A percentile compares a stretch with the other conserved stretches of the same genome.
Evolutionary conservation across 2,797 vertebrate species (phyloP).

Genomic region (Lates japonicus): DNA sequence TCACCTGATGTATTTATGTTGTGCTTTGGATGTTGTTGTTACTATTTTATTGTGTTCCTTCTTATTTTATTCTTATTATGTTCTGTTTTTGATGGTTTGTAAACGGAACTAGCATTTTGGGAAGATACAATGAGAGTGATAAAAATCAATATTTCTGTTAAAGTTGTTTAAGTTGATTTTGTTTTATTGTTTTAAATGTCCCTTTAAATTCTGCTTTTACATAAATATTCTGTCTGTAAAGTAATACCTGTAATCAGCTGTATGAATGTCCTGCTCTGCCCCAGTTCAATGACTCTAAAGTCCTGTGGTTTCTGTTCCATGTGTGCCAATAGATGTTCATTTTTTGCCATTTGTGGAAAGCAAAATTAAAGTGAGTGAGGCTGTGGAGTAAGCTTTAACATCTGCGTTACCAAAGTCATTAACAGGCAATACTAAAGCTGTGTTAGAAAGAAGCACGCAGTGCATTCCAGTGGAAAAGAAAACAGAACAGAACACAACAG

Average conservation of each 20-base stretch:
- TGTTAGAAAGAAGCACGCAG: not conserved
- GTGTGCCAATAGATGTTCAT: constrained; percentile 38
- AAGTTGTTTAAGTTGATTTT: too few relatives aligned
- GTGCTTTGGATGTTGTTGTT: too few relatives aligned
- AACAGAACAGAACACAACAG: not conserved
- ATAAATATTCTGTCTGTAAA: not conserved
- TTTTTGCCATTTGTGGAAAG: constrained; percentile 5
- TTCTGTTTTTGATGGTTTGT: not conserved
- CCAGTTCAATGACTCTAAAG: constrained; percentile 1
- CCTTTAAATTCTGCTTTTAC: not conserved
- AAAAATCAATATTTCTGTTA: too few relatives aligned
- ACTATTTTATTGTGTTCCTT: too few relatives aligned
- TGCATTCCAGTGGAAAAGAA: constrained; percentile 33
- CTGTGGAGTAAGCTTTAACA: constrained; percentile 35
- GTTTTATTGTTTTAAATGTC: not conserved
- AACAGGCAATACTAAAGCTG: constrained; percentile 30
- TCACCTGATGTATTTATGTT: not conserved
- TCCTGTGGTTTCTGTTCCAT: constrained; percentile 34
- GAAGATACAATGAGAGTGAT: too few relatives aligned
- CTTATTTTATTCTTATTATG: not conserved
- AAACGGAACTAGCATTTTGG: too few relatives aligned
- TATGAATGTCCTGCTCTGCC: not conserved
- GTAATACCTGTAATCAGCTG: not conserved
- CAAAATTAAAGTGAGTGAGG: constrained; percentile 15
- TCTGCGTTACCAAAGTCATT: constrained; percentile 45